Evolutionary conservation across 2,797 vertebrate species (phyloP), one percentile per base, ranked within the genome.

Genomic region (Hephaestus fuliginosus): DNA sequence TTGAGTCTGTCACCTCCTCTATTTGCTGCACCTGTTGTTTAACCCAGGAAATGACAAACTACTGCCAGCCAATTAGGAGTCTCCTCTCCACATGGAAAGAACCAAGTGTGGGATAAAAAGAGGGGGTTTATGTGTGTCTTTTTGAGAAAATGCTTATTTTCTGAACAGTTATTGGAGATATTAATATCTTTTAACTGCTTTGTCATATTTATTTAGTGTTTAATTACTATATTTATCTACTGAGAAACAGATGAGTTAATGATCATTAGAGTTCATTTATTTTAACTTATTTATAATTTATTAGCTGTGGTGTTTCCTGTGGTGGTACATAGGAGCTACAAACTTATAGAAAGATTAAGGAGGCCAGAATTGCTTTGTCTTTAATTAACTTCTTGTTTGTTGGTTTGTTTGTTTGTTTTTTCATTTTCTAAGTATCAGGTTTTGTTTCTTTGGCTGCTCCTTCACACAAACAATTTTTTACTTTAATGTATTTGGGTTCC

Each of bases 401-500:
- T 33, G 68, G 44, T 28, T 44, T 51, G 58, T 83, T 80, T 28
- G 9, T 64, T 33, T 73, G 44, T n/a, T 1, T 30, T 63, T 46
- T 39, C 36, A 39, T 39, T 39, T n/a, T 41, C 22, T 33, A 39
- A 64, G 7, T 30, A 51, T 33, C 30, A 33, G 30, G 30, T 7
- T 20, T 55, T 41, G 44, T 63, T 58, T 63, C 43, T 51, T 67
- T 18, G 17, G 22, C 7, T 49, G 13, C 72, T 70, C 67, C 36
- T 53, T 75, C 36, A 73, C 25, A 56, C 17, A 62, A 52, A 74
- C 30, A 55, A 0, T 44, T 52, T 73, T 69, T 55, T 6, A 4
- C 46, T 78, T 70, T 28, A 71, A 64, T 76, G 51, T 73, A 25
- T 52, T 66, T 71, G 48, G 10, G 55, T 70, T 33, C 74, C 30